Evolutionary conservation across 2,888 invertebrate genomes (phyloP).

Genomic region (Timandra comae): DNA sequence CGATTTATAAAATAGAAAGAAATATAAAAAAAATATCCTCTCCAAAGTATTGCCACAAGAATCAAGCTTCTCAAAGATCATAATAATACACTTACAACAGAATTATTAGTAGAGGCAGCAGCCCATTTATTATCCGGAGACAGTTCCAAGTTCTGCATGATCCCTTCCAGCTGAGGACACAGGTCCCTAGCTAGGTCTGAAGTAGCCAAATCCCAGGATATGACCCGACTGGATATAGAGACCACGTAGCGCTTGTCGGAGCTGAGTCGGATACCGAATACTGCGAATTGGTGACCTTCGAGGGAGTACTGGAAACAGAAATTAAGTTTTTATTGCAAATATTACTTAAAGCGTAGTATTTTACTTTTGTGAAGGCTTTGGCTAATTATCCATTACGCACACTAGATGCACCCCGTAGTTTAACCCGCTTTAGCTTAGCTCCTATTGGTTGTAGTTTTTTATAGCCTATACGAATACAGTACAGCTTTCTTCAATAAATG

Average conservation of each 20-base stretch:
- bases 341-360: too few relatives aligned
- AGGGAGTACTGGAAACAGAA: constrained; percentile 95
- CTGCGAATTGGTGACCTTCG: constrained; percentile 98
- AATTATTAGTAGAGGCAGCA: constrained; percentile 96
- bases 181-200: constrained; percentile 96
- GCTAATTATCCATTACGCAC: too few relatives aligned
- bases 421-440: too few relatives aligned
- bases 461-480: too few relatives aligned
- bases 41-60: too few relatives aligned
- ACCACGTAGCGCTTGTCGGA: constrained; percentile 95
- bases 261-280: constrained; percentile 93
- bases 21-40: too few relatives aligned
- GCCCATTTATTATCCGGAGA: constrained; percentile 98
- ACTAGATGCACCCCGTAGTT: too few relatives aligned
- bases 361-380: too few relatives aligned
- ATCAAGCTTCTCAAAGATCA: too few relatives aligned
- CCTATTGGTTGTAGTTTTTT: too few relatives aligned
- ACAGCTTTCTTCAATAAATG: too few relatives aligned
- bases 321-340: too few relatives aligned
- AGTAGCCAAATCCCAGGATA: constrained; percentile 97
- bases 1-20: not conserved
- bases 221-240: constrained; percentile 96
- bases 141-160: constrained; percentile 94
- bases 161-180: constrained; percentile 94
- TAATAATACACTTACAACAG: constrained; percentile 80